Evolutionary conservation across 2,797 vertebrate species (phyloP).

Genomic region (Xiphorhynchus erythropygius): DNA sequence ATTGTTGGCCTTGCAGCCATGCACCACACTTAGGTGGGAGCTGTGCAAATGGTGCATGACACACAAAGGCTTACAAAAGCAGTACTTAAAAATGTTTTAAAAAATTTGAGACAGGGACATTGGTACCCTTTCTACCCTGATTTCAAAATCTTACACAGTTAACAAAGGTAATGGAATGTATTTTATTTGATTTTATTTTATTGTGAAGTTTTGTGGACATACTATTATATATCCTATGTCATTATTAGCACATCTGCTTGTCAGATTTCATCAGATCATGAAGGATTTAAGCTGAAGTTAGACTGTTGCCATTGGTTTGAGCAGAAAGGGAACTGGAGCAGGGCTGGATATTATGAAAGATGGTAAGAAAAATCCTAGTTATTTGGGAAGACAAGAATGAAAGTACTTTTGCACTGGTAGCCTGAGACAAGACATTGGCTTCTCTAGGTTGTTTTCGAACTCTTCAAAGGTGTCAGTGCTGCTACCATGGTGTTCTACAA

Average conservation of each 20-base stretch:
- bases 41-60: background rate
- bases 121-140: background rate
- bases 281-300: background rate
- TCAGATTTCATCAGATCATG: background rate
- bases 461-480: background rate
- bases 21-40: background rate
- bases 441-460: background rate
- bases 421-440: background rate
- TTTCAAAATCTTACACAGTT: background rate
- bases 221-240: background rate
- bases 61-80: background rate
- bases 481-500: background rate
- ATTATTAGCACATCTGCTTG: background rate
- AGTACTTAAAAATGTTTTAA: background rate
- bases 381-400: background rate
- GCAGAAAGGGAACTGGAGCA: background rate
- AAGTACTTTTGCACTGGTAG: background rate
- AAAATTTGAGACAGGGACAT: background rate
- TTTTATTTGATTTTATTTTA: background rate
- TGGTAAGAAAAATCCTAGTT: background rate
- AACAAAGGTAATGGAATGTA: background rate
- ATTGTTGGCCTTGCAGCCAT: background rate
- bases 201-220: background rate
- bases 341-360: background rate
- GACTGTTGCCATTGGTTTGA: background rate